Evolutionary conservation across 1,140 invertebrate species (phyloP).

Genomic region (Conus betulinus): DNA sequence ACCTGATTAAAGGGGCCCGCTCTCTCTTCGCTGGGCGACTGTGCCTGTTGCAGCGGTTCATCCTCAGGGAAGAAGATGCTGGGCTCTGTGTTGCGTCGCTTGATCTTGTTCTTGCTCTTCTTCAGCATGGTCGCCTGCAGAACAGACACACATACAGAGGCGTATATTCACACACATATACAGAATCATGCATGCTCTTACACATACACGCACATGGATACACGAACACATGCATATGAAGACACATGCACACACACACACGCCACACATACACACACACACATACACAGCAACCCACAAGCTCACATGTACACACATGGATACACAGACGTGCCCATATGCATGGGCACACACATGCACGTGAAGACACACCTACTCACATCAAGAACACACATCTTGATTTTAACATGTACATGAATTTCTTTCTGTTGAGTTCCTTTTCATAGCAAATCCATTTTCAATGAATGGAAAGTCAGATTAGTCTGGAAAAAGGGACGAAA

Average conservation of each 20-base stretch:
- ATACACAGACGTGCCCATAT: neutral
- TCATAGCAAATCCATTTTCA: too few relatives aligned
- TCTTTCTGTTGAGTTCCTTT: too few relatives aligned
- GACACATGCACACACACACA: neutral
- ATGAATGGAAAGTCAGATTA: too few relatives aligned
- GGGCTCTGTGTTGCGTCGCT: slow-evolving; percentile 87
- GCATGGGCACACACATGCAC: too few relatives aligned
- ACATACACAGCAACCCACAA: neutral
- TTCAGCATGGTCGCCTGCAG: slow-evolving; percentile 82
- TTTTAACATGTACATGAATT: too few relatives aligned
- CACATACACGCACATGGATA: neutral
- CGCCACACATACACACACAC: neutral
- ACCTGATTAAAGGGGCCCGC: slow-evolving; percentile 71
- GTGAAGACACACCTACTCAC: too few relatives aligned
- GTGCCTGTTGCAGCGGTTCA: slow-evolving; percentile 65
- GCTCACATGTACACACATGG: neutral
- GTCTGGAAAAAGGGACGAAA: too few relatives aligned
- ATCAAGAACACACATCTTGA: too few relatives aligned
- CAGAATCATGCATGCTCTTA: neutral
- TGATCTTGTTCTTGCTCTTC: slow-evolving; percentile 93
- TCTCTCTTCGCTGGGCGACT: slow-evolving; percentile 72
- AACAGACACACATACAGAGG: neutral
- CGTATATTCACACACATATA: neutral
- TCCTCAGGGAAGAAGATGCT: slow-evolving; percentile 75
- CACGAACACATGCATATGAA: neutral